phyloP scores from a whole-genome alignment of 2,113 vertebrate species.

The Apaloderma vittatum region DNA sequence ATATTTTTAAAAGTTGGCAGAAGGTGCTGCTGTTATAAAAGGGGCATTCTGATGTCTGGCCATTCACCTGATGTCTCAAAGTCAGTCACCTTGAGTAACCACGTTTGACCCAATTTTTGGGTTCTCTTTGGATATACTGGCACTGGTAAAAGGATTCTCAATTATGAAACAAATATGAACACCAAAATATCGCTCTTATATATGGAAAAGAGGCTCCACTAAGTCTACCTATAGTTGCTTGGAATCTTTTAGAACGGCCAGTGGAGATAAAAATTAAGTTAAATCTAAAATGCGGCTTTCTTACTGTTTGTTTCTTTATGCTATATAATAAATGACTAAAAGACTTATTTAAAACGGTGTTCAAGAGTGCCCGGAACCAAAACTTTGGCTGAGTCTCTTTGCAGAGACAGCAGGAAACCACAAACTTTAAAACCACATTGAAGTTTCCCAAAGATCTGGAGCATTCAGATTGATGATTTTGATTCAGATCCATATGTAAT shows the following conservation, averaged over 20 bases:
- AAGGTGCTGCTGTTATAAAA: background rate
- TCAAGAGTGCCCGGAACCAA: background rate
- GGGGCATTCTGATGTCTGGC: background rate
- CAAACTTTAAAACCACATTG: background rate
- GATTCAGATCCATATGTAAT: background rate
- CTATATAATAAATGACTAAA: background rate
- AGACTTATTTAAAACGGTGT: background rate
- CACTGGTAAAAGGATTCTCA: background rate
- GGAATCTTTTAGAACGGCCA: background rate
- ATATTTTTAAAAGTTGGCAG: background rate
- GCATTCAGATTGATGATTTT: slow-evolving; percentile 1
- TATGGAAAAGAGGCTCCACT: background rate
- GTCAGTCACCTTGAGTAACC: background rate
- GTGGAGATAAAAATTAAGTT: background rate
- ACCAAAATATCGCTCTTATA: background rate
- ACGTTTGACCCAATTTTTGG: background rate
- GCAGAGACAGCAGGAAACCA: slow-evolving; percentile 12
- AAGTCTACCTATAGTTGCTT: background rate
- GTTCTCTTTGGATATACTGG: background rate
- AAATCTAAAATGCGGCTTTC: background rate
- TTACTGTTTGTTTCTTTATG: slow-evolving; percentile 13
- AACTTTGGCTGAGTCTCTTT: background rate
- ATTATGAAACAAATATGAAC: background rate
- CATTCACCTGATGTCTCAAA: background rate
- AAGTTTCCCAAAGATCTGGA: slow-evolving; percentile 21